Evolutionary conservation across 2,888 invertebrate species (phyloP), one percentile per base, ranked within the genome.

Genomic region (Drosophila nr. fundita): DNA sequence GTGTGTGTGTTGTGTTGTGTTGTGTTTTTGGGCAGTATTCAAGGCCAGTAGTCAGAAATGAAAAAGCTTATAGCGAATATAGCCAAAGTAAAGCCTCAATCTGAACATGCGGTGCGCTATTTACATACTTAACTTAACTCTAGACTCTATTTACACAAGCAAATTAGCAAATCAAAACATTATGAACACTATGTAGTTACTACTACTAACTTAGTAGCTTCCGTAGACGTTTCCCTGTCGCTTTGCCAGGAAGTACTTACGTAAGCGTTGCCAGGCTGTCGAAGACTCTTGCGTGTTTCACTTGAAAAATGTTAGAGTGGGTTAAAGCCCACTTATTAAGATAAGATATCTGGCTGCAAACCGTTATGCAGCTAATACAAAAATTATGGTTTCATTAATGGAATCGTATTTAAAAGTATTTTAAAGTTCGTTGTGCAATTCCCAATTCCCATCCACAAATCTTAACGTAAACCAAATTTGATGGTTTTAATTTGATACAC

Each of bases 211-310:
- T 65, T 27, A 49, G 27, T 38, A 5, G 18, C 15, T 54, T 11
- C 34, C 34, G 32, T 18, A 27, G n/a, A 15, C 13, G 21, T 24
- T 34, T 15, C 13, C 49, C 30, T 36, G 48, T 15, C 15, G 15
- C 6, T 49, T 45, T 40, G 36, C 53, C 30, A 49, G 40, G 18
- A 59, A 40, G 63, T 76, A 76, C 76, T 76, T 76, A 77, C 76
- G 73, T 55, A 64, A 53, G 76, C 78, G 78, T 67, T 77, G 76
- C 67, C 76, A 76, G 77, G 50, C 36, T 55, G 38, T 45, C 49
- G 21, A 38, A 48, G 34, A 57, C 45, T 27, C 29, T 67, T 40
- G n/a, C 13, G 49, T 24, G 30, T 21, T 24, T 48, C 38, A 55
- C 29, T 58, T 59, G 11, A 62, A 49, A 32, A 40, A 49, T 48